A percentile compares a stretch with the other conserved stretches of the same genome.
These are phyloP conservation scores for Malacoctenus gilli DNA, from an alignment of 2,797 vertebrate genomes.

Conservation along the genomic window DNA sequence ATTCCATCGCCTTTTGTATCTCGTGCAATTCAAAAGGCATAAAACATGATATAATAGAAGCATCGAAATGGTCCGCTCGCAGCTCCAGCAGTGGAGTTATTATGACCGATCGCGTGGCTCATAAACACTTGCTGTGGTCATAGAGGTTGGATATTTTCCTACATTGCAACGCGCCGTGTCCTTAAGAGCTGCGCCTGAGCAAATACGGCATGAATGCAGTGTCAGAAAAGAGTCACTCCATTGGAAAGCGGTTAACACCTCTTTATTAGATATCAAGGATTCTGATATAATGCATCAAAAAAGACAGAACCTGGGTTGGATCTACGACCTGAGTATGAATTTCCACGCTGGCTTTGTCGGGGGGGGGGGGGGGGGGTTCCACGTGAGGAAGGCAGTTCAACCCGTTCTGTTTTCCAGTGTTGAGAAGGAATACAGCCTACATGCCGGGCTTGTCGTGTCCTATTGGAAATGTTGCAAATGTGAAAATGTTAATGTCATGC, in stretches of 20 bases:
- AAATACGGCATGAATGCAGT: too few species aligned
- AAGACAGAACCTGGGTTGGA: too few species aligned
- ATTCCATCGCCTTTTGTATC: conserved; percentile 17
- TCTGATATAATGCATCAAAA: too few species aligned
- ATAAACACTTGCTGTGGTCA: too few species aligned
- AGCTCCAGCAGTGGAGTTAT: conserved; percentile 15
- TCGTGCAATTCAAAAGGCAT: conserved; percentile 25
- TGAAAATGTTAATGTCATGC: conserved; percentile 65
- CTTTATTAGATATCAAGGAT: too few species aligned
- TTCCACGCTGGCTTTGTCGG: conserved; percentile 8
- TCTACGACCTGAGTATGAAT: too few species aligned
- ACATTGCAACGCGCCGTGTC: too few species aligned
- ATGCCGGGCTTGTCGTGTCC: conserved; percentile 50
- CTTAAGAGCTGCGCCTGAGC: too few species aligned
- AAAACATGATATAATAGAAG: conserved; percentile 30
- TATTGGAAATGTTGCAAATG: conserved; percentile 61
- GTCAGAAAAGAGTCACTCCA: too few species aligned
- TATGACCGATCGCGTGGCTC: conserved; percentile 17
- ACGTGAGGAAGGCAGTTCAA: conserved; percentile 24
- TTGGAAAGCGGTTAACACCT: too few species aligned
- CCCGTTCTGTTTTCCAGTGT: conserved; percentile 12
- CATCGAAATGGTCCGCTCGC: conserved; percentile 36
- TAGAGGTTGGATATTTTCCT: too few species aligned
- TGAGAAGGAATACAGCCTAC: conserved; percentile 44
- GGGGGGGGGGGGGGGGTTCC: too few species aligned